Conservation (phyloP, 2,888 invertebrate species). For the Drosophila tripunctata region DNA sequence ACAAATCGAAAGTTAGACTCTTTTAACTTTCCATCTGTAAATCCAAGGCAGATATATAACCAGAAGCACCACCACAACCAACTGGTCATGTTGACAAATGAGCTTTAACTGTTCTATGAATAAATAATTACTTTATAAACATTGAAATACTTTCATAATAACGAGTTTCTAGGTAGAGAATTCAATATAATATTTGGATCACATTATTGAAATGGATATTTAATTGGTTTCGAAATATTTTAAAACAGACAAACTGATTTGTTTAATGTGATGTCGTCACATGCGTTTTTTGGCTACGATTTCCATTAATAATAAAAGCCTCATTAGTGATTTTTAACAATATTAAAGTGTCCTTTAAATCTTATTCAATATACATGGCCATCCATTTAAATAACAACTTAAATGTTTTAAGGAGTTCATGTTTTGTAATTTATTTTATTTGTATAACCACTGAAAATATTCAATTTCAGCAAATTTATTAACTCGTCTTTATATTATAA, state of each 20-base stretch:
- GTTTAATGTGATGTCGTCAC: too few relatives aligned
- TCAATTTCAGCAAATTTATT: too few relatives aligned
- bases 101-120: neutral
- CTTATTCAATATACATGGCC: too few relatives aligned
- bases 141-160: neutral
- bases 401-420: too few relatives aligned
- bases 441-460: too few relatives aligned
- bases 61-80: conserved; percentile 1
- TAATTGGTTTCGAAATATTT: neutral
- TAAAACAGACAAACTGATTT: neutral
- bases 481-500: neutral
- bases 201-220: neutral
- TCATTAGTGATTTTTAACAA: neutral
- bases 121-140: neutral
- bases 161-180: neutral
- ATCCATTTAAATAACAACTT: too few relatives aligned
- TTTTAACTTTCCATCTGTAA: neutral
- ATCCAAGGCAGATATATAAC: neutral
- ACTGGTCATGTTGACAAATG: conserved; percentile 18
- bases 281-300: too few relatives aligned
- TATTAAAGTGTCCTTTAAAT: too few relatives aligned
- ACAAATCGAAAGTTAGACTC: conserved; percentile 34
- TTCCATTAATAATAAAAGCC: too few relatives aligned
- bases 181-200: neutral
- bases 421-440: too few relatives aligned